Percentiles rank a stretch among this genome's conserved stretches.
These are phyloP conservation scores for Hirundichthys speculiger DNA, from an alignment of 2,113 vertebrate genomes.

Conservation along the genomic window DNA sequence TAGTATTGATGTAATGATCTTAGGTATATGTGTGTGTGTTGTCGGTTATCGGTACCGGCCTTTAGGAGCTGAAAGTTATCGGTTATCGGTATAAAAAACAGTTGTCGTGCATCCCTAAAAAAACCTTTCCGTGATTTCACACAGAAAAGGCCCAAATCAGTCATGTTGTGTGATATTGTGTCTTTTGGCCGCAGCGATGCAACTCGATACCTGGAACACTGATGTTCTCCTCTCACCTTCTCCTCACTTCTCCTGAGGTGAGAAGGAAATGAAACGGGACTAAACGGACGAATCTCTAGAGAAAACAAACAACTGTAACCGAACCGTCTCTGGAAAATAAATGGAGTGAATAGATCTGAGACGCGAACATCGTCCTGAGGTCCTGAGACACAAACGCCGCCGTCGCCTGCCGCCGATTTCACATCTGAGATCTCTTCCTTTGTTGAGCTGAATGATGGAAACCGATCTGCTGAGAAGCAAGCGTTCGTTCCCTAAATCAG, in stretches of 20 bases:
- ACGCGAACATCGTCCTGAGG: too few species aligned
- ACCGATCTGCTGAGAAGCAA: conserved; percentile 73
- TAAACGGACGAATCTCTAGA: conserved; percentile 55
- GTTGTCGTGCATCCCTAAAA: too few species aligned
- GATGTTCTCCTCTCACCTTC: conserved; percentile 25
- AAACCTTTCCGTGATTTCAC: conserved; percentile 55
- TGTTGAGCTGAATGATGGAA: conserved; percentile 49
- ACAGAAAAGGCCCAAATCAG: conserved; percentile 26
- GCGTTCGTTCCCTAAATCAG: conserved; percentile 9
- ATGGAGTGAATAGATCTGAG: conserved; percentile 16
- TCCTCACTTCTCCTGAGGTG: conserved; percentile 27
- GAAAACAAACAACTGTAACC: conserved; percentile 50
- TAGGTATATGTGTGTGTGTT: too few species aligned
- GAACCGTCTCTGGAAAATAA: conserved; percentile 51
- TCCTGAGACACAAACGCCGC: neutral
- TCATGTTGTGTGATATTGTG: conserved; percentile 50
- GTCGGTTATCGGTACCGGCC: too few species aligned
- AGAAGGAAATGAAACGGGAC: conserved; percentile 29
- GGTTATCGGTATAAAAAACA: too few species aligned
- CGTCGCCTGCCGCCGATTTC: conserved; percentile 35
- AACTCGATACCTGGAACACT: conserved; percentile 26
- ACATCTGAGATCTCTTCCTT: conserved; percentile 31
- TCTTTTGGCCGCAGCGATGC: conserved; percentile 43
- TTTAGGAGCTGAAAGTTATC: too few species aligned
- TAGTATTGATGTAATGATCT: too few species aligned